A percentile compares a stretch with the other conserved stretches of the same genome.
phyloP scores from a whole-genome alignment of 2,113 vertebrate genomes.

The Ptychochromis oligacanthus region DNA sequence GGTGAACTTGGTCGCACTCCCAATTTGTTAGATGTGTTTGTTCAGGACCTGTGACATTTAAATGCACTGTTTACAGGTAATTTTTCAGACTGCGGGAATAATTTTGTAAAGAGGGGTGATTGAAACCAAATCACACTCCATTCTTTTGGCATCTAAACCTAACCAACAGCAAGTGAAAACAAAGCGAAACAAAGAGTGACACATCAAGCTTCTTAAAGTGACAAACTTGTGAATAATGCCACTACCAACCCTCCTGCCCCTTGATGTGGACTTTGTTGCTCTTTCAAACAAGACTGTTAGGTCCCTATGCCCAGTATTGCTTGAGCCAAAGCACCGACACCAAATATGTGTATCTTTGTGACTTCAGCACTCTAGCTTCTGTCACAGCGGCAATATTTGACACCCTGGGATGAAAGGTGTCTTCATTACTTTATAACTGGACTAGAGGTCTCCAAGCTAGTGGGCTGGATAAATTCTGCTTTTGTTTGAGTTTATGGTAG shows the following conservation, averaged over 20 bases:
- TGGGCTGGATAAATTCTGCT: background rate
- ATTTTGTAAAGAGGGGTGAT: background rate
- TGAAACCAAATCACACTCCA: background rate
- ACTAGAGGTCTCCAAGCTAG: background rate
- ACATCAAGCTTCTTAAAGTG: background rate
- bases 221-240: background rate
- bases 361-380: background rate
- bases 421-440: background rate
- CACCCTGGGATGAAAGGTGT: background rate
- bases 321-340: background rate
- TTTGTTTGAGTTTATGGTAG: background rate
- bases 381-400: background rate
- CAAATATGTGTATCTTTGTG: background rate
- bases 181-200: background rate
- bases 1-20: background rate
- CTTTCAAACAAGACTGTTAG: background rate
- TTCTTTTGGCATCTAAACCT: too few species aligned
- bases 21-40: background rate
- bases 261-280: background rate
- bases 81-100: background rate
- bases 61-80: background rate
- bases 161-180: background rate
- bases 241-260: background rate
- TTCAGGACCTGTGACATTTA: slow-evolving; percentile 7
- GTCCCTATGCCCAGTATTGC: background rate